phyloP scores from a whole-genome alignment of 1,140 invertebrate genomes.

The Papilio glaucus region DNA sequence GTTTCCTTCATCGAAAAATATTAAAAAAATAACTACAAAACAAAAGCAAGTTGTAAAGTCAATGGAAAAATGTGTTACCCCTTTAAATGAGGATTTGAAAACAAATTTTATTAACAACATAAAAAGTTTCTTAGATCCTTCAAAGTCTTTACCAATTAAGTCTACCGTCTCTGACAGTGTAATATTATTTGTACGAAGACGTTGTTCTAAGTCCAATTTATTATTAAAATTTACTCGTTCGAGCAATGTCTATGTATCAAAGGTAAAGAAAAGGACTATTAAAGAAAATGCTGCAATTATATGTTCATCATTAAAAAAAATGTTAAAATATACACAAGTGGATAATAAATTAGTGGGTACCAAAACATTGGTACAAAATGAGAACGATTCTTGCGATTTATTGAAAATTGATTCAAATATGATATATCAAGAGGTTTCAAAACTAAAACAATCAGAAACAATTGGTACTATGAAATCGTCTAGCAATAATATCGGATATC shows the following conservation, averaged over 20 bases:
- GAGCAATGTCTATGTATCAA: conserved; percentile 54
- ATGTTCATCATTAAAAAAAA: background rate
- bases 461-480: background rate
- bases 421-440: background rate
- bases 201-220: background rate
- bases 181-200: conserved; percentile 17
- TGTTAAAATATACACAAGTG: background rate
- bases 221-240: conserved; percentile 59
- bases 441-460: conserved; percentile 7
- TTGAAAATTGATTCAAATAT: background rate
- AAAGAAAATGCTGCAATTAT: background rate
- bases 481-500: background rate
- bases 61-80: conserved; percentile 51
- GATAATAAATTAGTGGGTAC: background rate
- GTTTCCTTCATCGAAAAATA: background rate
- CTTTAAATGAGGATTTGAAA: conserved; percentile 58
- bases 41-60: conserved; percentile 33
- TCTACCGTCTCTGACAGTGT: conserved; percentile 43
- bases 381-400: conserved; percentile 13
- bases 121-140: conserved; percentile 46
- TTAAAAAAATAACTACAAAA: background rate
- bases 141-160: conserved; percentile 52
- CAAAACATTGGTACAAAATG: background rate
- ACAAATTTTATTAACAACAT: conserved; percentile 54
- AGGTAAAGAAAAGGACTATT: conserved; percentile 43